Base-by-base conservation (phyloP, 2,113 vertebrate genomes). In the Oreochromis spilurus region DNA sequence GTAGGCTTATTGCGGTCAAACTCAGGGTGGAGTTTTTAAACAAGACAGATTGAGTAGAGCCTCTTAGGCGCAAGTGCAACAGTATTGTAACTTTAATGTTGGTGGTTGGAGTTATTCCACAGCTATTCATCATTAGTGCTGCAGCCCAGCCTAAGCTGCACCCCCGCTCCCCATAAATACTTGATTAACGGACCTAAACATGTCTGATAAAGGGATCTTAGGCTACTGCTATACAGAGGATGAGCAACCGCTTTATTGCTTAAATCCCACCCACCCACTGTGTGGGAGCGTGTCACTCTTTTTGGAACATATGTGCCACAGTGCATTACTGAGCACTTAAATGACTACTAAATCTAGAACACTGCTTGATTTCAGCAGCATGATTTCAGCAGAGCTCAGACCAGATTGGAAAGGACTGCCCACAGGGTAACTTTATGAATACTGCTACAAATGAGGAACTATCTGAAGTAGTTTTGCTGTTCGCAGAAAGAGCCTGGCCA, bases 141-240 rank as follows among this genome's bases (percentile, higher is more conserved):
- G 90, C 91, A 87, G 89, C 62, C 83, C 86, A 77, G 91, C 58
- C 88, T 94, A 91, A 94, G 87, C 91, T 88, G 88, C 93, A 88
- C 93, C 94, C 94, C 90, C 91, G 54, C 93, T 92, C 84, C 2
- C 82, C 91, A 94, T 95, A 95, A 96, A 95, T 95, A 95, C 94
- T 95, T 95, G 94, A 95, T 96, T 96, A 95, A 95, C 88, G 57
- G 93, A 90, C 95, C 93, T 90, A 94, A 95, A 95, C 92, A 91
- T 90, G 94, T 79, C 91, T 60, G 92, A 95, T 95, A 90, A 94
- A 94, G 84, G 92, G 92, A 93, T 95, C 86, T 94, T 92, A 89
- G 83, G 78, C 86, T 83, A 79, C 86, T 36, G 88, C 90, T 84
- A 70, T 57, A 91, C 26, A 10, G 81, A 92, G 91, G 90, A 94